phyloP scores from a whole-genome alignment of 2,113 vertebrate genomes.

The Oncorhynchus mykiss region DNA sequence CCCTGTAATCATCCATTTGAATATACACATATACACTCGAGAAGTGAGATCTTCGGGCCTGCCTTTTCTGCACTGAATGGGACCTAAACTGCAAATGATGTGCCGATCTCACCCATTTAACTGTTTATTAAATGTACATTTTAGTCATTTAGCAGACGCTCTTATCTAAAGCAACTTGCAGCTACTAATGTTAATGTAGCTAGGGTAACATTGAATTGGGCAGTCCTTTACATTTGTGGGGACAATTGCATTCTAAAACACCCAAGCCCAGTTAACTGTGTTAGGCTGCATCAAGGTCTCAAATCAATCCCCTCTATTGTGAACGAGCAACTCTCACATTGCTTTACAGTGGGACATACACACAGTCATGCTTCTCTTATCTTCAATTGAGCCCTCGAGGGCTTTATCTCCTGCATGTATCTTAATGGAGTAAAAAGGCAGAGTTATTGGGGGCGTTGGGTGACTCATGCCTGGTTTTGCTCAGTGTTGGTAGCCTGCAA shows the following conservation, averaged over 20 bases:
- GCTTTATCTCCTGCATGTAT: neutral
- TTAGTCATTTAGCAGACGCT: no score
- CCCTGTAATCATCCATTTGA: no score
- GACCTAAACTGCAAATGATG: no score
- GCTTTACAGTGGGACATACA: neutral
- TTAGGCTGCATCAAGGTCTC: neutral
- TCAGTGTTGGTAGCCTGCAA: neutral
- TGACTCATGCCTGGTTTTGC: slow-evolving; percentile 7
- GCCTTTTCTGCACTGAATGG: no score
- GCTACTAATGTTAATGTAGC: neutral
- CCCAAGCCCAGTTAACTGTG: neutral
- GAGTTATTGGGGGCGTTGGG: slow-evolving; percentile 2
- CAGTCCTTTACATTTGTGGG: neutral
- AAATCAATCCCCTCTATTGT: neutral
- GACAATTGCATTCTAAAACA: neutral
- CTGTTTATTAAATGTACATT: no score
- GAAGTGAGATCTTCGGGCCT: no score
- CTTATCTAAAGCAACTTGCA: no score
- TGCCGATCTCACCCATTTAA: no score
- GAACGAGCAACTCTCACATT: neutral
- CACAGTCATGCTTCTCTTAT: slow-evolving; percentile 7
- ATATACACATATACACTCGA: no score
- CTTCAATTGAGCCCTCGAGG: slow-evolving; percentile 22
- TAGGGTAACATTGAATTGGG: neutral
- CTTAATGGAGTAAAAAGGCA: neutral